Base-by-base conservation (phyloP, 2,888 invertebrate genomes). In the Agrochola lota region DNA sequence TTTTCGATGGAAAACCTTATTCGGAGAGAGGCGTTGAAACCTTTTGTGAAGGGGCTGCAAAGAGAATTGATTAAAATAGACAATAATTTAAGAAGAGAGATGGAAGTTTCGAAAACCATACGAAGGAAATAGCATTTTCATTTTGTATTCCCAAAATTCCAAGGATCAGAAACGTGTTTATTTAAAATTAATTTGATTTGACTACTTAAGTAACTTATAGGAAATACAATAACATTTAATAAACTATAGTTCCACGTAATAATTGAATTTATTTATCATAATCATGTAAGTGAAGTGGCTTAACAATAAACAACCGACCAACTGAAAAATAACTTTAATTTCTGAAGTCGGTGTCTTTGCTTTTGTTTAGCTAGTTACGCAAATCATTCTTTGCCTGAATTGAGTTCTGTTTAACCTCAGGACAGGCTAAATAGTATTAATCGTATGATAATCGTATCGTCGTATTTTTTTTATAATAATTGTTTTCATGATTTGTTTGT, bases 1-100 rank as follows among this genome's bases (percentile, higher is more conserved):
- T 81, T 40, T 83, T 78, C 17, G 55, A 73, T 35, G 66, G 79
- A 6, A 83, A 78, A 79, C 55, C 69, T 9, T 83, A 70, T 66
- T 66, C 57, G 0, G 57, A 70, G 11, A 62, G 60, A 55, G 66
- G 84, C 26, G 49, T 70, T 20, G 26, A 57, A 66, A 60, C 40
- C 26, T 60, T 69, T 83, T 77, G 71, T 67, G 79, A 78, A 72
- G 55, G 23, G 35, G 64, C 40, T 26, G 68, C 59, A 52, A 83
- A 52, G 40, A 69, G n/a, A 78, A 72, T 69, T 60, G 55, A 83
- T 64, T 83, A 69, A 63, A 77, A 70, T 43, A n/a, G 15, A 26
- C 7, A 71, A 30, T 49, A 26, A 60, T 69, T 66, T 17, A 23
- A 3, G 15, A 35, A 46, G 20, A 43, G 6, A 3, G 17, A 26